Evolutionary conservation across 2,888 invertebrate species (phyloP).

Genomic region (Cephus runcator): DNA sequence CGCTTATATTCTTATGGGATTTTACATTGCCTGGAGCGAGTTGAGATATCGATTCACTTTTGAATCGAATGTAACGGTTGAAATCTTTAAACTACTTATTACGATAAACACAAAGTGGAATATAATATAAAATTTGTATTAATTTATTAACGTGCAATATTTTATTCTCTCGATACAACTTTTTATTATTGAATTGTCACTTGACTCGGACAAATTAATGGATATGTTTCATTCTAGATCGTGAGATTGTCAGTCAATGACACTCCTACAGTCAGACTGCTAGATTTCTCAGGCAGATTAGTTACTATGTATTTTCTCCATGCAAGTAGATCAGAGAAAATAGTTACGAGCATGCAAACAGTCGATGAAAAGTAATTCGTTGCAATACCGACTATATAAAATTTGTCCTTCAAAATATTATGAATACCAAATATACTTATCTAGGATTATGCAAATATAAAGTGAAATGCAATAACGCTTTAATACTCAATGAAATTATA

Average conservation of each 20-base stretch:
- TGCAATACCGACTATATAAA: neutral
- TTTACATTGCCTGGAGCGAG: neutral
- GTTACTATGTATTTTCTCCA: neutral
- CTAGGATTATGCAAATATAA: neutral
- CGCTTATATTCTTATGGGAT: neutral
- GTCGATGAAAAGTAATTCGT: neutral
- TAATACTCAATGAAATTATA: neutral
- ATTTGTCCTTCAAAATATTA: neutral
- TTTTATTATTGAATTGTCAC: neutral
- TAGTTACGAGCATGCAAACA: neutral
- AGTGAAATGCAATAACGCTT: neutral
- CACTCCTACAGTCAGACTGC: neutral
- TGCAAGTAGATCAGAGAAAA: neutral
- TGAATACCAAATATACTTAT: neutral
- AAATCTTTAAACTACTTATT: neutral
- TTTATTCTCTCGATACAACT: neutral
- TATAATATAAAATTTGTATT: constrained; percentile 1
- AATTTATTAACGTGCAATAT: constrained; percentile 3
- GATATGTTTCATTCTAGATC: neutral
- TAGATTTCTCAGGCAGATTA: neutral
- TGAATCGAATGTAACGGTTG: neutral
- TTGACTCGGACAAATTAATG: neutral
- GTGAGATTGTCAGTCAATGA: neutral
- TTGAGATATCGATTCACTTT: neutral
- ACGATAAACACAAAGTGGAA: neutral